phyloP scores from a whole-genome alignment of 2,113 vertebrate genomes.

The Lates calcarifer region DNA sequence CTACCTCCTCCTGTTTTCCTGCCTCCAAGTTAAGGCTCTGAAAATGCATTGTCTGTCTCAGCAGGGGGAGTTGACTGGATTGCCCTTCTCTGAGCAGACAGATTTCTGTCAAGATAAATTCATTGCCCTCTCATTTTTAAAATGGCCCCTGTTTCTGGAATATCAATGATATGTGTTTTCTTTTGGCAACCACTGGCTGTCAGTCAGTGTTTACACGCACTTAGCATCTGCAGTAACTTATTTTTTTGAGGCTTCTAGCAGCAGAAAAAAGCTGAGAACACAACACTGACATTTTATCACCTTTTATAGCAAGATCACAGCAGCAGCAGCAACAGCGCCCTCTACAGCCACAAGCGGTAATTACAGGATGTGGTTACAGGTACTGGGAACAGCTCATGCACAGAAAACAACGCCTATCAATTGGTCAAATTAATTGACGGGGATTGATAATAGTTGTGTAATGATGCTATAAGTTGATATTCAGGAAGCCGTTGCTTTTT shows the following conservation, averaged over 20 bases:
- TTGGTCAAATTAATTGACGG: no score
- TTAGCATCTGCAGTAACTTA: background rate
- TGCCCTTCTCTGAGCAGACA: constrained; percentile 21
- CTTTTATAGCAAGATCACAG: no score
- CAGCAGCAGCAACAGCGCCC: no score
- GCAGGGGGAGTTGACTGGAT: background rate
- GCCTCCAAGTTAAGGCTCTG: background rate
- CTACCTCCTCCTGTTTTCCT: background rate
- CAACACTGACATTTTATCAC: background rate
- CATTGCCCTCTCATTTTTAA: constrained; percentile 8
- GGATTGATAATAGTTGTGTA: no score
- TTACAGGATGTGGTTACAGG: no score
- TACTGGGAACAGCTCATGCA: no score
- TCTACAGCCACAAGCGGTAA: no score
- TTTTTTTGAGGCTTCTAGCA: background rate
- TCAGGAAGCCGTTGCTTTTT: no score
- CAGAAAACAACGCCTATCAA: no score
- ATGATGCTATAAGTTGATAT: no score
- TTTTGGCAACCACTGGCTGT: background rate
- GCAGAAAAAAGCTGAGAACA: background rate
- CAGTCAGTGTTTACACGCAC: background rate
- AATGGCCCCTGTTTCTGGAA: background rate
- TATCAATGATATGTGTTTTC: constrained; percentile 8
- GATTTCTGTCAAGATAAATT: constrained; percentile 45
- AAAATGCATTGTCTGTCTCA: constrained; percentile 34